Evolutionary conservation across 2,797 vertebrate genomes (phyloP).

Genomic region (Gymnopithys bicolor): DNA sequence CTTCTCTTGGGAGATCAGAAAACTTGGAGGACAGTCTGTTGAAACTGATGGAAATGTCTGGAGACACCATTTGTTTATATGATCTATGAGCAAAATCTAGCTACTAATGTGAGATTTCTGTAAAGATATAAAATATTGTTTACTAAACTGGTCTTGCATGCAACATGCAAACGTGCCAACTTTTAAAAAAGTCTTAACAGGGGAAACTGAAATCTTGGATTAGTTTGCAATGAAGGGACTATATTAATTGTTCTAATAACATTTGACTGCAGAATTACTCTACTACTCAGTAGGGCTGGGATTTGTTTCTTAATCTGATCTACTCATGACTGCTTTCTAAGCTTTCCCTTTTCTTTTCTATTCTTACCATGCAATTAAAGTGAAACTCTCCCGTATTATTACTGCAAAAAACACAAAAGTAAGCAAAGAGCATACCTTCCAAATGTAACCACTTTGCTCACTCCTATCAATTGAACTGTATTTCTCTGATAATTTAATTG

Average conservation of each 20-base stretch:
- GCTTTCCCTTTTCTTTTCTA: not conserved
- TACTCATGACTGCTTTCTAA: not conserved
- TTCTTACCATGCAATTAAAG: not conserved
- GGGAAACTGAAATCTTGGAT: not conserved
- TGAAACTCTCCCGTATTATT: not conserved
- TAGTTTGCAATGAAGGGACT: not conserved
- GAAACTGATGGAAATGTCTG: not conserved
- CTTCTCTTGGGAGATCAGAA: not conserved
- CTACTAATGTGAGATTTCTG: not conserved
- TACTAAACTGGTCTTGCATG: not conserved
- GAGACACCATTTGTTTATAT: not conserved
- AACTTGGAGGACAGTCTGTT: not conserved
- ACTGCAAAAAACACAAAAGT: not conserved
- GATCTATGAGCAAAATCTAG: not conserved
- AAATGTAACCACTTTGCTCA: not conserved
- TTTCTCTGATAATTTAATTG: not conserved
- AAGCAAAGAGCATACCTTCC: not conserved
- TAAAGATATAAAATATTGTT: not conserved
- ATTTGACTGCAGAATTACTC: not conserved
- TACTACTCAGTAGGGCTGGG: not conserved
- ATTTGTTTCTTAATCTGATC: conserved; percentile 33
- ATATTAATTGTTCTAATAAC: not conserved
- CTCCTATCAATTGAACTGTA: not conserved
- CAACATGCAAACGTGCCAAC: not conserved
- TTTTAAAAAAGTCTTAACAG: not conserved